Evolutionary conservation across 2,797 vertebrate genomes (phyloP).

Genomic region (Sternarchorhynchus goeldii): DNA sequence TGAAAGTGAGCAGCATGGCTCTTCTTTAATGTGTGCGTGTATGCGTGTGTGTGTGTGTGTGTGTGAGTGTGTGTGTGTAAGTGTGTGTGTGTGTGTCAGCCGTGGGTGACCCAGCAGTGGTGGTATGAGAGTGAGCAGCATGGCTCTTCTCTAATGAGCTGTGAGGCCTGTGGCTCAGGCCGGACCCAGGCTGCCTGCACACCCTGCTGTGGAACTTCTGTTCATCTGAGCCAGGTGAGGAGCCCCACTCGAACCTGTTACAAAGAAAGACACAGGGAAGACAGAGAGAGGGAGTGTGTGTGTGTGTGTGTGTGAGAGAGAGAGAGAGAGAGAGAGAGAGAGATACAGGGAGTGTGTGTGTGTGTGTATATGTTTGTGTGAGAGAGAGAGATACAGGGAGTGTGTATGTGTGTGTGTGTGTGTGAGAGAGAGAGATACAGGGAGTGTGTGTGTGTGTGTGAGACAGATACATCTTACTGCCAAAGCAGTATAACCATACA

Average conservation of each 20-base stretch:
- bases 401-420: no score
- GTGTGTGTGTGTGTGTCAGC: slow-evolving; percentile 9
- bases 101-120: slow-evolving; percentile 40
- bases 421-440: slow-evolving; percentile 2
- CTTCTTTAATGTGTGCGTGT: slow-evolving; percentile 35
- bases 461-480: background rate
- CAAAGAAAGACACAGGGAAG: background rate
- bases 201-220: slow-evolving; percentile 59
- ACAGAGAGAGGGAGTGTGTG: background rate
- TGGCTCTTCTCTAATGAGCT: slow-evolving; percentile 56
- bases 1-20: slow-evolving; percentile 51
- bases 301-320: background rate
- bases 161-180: slow-evolving; percentile 52
- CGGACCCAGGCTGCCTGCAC: slow-evolving; percentile 52
- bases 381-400: no score
- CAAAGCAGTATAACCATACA: no score
- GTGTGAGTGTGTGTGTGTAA: no score
- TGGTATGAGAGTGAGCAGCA: slow-evolving; percentile 51
- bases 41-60: no score
- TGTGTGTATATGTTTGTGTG: no score
- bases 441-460: background rate
- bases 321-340: slow-evolving; percentile 12
- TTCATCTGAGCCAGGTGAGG: slow-evolving; percentile 54
- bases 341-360: background rate
- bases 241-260: slow-evolving; percentile 33